Evolutionary conservation across 2,113 vertebrate genomes (phyloP), one percentile per base, ranked within the genome.

Genomic region (Struthio camelus): DNA sequence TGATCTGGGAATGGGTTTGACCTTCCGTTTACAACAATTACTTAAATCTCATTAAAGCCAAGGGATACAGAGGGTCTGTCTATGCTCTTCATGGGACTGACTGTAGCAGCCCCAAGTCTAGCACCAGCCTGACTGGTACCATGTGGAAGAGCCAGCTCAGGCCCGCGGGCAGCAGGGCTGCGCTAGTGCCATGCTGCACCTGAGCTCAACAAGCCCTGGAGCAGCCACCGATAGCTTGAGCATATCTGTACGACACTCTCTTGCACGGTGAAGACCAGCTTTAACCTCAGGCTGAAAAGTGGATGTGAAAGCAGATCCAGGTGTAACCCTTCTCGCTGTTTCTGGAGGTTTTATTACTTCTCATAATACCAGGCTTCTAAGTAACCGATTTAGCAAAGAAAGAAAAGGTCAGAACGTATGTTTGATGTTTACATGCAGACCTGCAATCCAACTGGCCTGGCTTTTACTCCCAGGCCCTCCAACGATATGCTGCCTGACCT

Each of bases 1-100:
- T 89, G 84, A 90, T 73, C 83, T 19, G 1, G 42, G 77, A 78
- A 93, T 67, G 91, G 65, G 9, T 90, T 71, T 95, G 91, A 89
- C 83, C 86, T 17, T 51, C 83, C 86, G 4, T 14, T 75, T 22
- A 53, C 83, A 73, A 84, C 72, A 7, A 32, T 70, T 86, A 81
- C 56, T 71, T 42, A 48, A 91, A 87, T 53, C 85, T 86, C 93
- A 22, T 69, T 78, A 27, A 42, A 87, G 82, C 69, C 48, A 90
- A 72, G 72, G 19, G 82, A 34, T 17, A 88, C 88, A 80, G 85
- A 93, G 69, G 56, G 14, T 58, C 53, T 69, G 90, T 34, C 46
- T 42, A 42, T 42, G 1, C 70, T 62, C 15, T 1, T 48, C 70
- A 58, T 54, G 78, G 59, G 22, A 77, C 40, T 38, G 76, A 3